phyloP scores from a whole-genome alignment of 2,888 invertebrate species.

The Dinocampus coccinellae region DNA sequence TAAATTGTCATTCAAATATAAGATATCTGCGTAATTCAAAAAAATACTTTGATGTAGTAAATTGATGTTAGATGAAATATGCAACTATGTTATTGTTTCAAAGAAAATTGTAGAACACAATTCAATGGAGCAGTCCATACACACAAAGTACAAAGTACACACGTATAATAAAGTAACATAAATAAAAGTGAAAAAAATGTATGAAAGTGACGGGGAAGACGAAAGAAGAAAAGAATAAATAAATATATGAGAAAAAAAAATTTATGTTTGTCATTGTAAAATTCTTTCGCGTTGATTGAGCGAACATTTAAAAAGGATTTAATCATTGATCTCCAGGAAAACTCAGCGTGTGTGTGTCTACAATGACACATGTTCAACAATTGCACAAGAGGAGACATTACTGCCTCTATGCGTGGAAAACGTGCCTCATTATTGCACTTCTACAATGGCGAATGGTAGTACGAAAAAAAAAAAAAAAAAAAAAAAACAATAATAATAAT shows the following conservation, averaged over 20 bases:
- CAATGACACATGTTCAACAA: not conserved
- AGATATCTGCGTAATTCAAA: not conserved
- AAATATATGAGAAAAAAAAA: not conserved
- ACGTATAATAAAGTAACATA: not conserved
- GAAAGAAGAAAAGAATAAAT: no score
- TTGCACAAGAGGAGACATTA: conserved; percentile 6
- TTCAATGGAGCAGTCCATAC: not conserved
- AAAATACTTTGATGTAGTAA: not conserved
- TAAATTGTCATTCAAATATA: not conserved
- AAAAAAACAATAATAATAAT: no score
- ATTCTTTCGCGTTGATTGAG: conserved; percentile 4
- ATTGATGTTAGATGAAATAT: not conserved
- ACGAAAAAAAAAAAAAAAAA: not conserved
- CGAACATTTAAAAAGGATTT: not conserved
- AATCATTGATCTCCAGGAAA: conserved; percentile 13
- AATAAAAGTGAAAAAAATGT: not conserved
- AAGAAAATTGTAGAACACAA: not conserved
- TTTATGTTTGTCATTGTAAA: not conserved
- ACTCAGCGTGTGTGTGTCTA: not conserved
- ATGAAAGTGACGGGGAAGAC: no score
- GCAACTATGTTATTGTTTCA: not conserved
- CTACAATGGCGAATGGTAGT: not conserved
- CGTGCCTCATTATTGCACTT: conserved; percentile 16
- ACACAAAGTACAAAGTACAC: not conserved
- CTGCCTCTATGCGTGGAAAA: not conserved